Evolutionary conservation across 1,140 invertebrate genomes (phyloP).

Genomic region (Diuraphis noxia): DNA sequence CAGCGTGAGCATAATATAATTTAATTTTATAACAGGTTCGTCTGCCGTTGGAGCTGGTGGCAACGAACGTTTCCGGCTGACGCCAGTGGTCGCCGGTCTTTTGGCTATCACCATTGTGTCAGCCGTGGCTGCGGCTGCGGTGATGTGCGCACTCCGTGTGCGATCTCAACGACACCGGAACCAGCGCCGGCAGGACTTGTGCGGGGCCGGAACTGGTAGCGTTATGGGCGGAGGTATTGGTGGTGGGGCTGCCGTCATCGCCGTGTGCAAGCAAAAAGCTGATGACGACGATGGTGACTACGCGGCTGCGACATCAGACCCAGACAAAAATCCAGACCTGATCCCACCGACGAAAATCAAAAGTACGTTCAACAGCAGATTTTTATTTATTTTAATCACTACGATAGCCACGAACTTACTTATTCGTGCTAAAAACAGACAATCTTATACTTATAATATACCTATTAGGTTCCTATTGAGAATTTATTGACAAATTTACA

Average conservation of each 20-base stretch:
- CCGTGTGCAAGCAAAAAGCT: conserved; percentile 33
- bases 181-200: neutral
- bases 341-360: conserved; percentile 27
- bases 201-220: neutral
- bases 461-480: neutral
- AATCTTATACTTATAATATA: too few relatives aligned
- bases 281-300: neutral
- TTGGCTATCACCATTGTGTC: conserved; percentile 73
- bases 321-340: conserved; percentile 43
- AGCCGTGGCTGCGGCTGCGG: conserved; percentile 73
- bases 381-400: neutral
- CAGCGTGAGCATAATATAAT: too few relatives aligned
- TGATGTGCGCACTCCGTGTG: conserved; percentile 72
- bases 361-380: neutral
- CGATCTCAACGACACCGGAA: conserved; percentile 58
- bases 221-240: neutral
- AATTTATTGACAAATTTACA: neutral
- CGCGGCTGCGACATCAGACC: neutral
- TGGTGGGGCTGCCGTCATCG: neutral
- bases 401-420: too few relatives aligned
- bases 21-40: neutral
- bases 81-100: conserved; percentile 74
- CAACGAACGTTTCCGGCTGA: conserved; percentile 70
- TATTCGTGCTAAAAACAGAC: neutral
- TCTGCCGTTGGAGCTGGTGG: conserved; percentile 62